Evolutionary conservation across 2,888 invertebrate genomes (phyloP), one percentile per base, ranked within the genome.

Genomic region (Ditula angustiorana): DNA sequence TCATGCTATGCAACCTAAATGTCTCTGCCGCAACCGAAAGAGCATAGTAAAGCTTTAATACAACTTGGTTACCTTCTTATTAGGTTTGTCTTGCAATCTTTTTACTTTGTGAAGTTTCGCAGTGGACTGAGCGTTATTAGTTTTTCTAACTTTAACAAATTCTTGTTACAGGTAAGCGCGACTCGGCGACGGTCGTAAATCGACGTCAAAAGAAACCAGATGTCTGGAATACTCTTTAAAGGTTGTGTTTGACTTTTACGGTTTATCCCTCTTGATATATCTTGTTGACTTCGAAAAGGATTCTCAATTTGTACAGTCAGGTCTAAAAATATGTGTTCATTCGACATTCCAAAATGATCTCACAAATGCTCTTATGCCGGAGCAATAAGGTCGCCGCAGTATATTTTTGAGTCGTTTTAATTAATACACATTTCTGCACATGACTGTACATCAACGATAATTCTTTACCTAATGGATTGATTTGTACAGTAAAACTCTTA

Each of bases 91-190:
- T 41, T 41, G 16, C 28, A 44, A 44, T 50, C n/a, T 57, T 44
- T 49, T 44, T 24, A 41, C 28, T 63, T 23, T 44, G 44, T 16
- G 5, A 19, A 41, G 23, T 37, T 41, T 37, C n/a, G n/a, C 26
- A 21, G 19, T 16, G 11, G 16, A 46, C 4, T 10, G 13, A 52
- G 7, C 21, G 21, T 52, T 13, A 13, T 41, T 49, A 41, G 57
- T 30, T 57, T 62, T 44, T n/a, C 50, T 63, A 63, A 63, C 50
- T 63, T 58, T 44, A 24, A 13, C 16, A 21, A 50, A 13, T 35
- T 50, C 30, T 63, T 58, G 50, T 63, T 63, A 33, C 63, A 63
- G 63, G 63, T 63, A 63, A 63, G 62, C 19, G 21, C 37, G 30
- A 50, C 33, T 57, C 50, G n/a, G 41, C 41, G 53, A 35, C 44